Evolutionary conservation across 1,140 invertebrate genomes (phyloP).

Genomic region (Sarcophaga bullata): DNA sequence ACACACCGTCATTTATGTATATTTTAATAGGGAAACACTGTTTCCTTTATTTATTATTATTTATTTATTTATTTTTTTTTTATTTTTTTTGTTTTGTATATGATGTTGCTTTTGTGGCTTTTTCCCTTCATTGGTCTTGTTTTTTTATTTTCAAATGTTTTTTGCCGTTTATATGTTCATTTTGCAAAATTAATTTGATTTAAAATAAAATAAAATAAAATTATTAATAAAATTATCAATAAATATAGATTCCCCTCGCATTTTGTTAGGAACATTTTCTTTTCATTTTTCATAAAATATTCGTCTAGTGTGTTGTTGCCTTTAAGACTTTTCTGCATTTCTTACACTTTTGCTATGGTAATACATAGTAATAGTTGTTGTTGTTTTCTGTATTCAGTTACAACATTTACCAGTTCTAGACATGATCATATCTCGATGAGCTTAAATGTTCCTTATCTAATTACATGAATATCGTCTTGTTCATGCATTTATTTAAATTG

Average conservation of each 20-base stretch:
- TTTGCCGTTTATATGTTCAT: slow-evolving; percentile 2
- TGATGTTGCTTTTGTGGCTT: slow-evolving; percentile 30
- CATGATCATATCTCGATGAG: slow-evolving; percentile 45
- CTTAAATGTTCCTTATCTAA: slow-evolving; percentile 58
- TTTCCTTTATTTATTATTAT: too few relatives aligned
- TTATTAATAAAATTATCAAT: too few relatives aligned
- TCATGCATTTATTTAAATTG: slow-evolving; percentile 31
- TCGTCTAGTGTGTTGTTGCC: background rate
- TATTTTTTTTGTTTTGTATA: background rate
- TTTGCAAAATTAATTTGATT: background rate
- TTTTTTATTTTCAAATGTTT: too few relatives aligned
- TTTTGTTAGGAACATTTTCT: background rate
- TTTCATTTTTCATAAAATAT: slow-evolving; percentile 25
- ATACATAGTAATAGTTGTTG: background rate
- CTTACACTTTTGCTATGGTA: background rate
- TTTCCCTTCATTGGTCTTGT: slow-evolving; percentile 48
- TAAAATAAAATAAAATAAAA: background rate
- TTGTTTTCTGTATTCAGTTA: slow-evolving; percentile 27
- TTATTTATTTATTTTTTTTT: too few relatives aligned
- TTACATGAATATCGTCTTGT: slow-evolving; percentile 56
- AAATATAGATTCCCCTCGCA: too few relatives aligned
- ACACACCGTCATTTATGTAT: background rate
- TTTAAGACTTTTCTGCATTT: slow-evolving; percentile 5
- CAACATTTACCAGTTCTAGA: slow-evolving; percentile 39
- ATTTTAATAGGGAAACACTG: background rate